Conservation (phyloP, 2,113 vertebrate genomes). For the Neolamprologus falcicula region DNA sequence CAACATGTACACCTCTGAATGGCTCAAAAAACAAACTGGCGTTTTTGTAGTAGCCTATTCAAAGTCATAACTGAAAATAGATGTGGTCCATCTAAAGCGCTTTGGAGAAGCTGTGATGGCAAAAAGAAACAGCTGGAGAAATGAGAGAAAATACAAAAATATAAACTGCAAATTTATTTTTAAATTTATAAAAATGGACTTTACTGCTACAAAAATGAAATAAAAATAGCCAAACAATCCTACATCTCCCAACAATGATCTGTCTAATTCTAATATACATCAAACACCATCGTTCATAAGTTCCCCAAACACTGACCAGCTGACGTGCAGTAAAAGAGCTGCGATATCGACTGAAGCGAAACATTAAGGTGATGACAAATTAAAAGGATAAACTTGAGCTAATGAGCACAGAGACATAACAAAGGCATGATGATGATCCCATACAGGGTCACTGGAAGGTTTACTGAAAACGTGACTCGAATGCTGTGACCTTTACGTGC, state of each 20-base stretch:
- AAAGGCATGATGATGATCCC: background rate
- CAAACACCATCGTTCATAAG: background rate
- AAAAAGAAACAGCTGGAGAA: background rate
- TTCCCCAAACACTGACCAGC: background rate
- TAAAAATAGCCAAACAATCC: background rate
- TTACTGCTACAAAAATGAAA: background rate
- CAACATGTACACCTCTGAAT: background rate
- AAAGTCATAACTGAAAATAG: background rate
- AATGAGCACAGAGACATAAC: background rate
- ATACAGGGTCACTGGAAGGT: background rate
- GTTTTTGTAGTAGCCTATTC: background rate
- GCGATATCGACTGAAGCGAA: background rate
- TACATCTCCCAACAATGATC: background rate
- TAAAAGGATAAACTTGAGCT: background rate
- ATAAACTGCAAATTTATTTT: background rate
- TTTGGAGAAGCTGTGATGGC: background rate
- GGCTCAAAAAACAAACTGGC: background rate
- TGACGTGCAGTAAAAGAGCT: background rate
- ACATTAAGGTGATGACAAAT: background rate
- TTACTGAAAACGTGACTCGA: background rate
- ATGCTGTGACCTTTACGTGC: background rate
- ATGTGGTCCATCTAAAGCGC: background rate
- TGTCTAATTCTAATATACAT: background rate
- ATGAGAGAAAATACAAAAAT: background rate
- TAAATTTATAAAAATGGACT: background rate